A percentile compares a stretch with the other conserved stretches of the same genome.
These are phyloP conservation scores for Chelmon rostratus DNA, from an alignment of 2,797 vertebrate species.

Conservation along the genomic window DNA sequence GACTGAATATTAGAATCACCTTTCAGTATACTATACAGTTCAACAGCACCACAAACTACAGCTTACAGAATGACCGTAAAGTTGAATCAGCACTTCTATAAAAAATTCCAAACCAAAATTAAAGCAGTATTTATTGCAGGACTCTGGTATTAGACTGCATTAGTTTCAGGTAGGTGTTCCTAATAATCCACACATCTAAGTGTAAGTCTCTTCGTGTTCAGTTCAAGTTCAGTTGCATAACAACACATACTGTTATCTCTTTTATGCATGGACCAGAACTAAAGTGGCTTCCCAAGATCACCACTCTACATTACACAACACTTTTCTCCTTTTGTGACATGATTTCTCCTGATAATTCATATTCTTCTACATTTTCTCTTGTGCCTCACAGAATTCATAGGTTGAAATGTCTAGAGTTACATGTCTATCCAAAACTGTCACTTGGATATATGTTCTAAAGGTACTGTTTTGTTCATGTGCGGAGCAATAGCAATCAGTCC, in stretches of 20 bases:
- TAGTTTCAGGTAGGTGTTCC: background rate
- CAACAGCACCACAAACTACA: background rate
- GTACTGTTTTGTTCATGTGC: background rate
- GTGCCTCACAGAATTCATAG: background rate
- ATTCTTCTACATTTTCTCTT: background rate
- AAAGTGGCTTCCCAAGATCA: conserved; percentile 3
- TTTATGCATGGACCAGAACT: conserved; percentile 2
- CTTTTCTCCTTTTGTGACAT: background rate
- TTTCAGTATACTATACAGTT: background rate
- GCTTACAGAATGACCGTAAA: background rate
- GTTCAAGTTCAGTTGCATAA: conserved; percentile 42
- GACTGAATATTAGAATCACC: background rate
- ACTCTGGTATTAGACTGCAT: background rate
- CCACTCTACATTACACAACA: background rate
- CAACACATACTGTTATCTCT: conserved; percentile 26
- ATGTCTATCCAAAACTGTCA: background rate
- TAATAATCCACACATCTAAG: background rate
- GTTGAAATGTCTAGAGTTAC: background rate
- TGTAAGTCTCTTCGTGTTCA: too few species aligned
- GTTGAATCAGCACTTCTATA: background rate
- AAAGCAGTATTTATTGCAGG: background rate
- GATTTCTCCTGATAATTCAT: background rate
- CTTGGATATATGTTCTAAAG: background rate
- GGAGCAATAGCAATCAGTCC: background rate
- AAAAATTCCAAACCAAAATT: background rate